phyloP scores from a whole-genome alignment of 92 coral and sea anemone genomes.

The Ricordea florida region DNA sequence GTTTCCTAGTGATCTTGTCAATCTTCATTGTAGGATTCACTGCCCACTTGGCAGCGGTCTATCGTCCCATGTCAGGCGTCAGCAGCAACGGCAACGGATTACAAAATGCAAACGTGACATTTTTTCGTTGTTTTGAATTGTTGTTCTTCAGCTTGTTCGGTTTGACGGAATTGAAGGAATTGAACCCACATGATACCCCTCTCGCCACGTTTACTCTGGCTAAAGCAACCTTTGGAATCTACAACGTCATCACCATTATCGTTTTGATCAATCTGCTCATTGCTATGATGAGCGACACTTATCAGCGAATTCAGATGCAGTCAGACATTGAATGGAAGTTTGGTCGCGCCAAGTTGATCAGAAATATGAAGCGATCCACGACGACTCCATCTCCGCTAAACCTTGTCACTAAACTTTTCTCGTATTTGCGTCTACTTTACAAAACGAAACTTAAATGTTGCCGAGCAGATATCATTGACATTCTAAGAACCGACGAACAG shows the following conservation, averaged over 20 bases:
- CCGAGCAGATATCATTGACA: conserved; percentile 90
- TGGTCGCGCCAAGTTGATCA: conserved; percentile 95
- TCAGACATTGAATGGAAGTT: conserved; percentile 99
- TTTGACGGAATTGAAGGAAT: conserved; percentile 61
- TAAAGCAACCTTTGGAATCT: conserved; percentile 85
- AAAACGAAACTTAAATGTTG: conserved; percentile 85
- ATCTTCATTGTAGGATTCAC: conserved; percentile 97
- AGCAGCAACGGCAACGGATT: conserved; percentile 14
- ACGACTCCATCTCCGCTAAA: conserved; percentile 98
- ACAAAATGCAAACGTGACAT: conserved; percentile 13
- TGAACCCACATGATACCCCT: conserved; percentile 40
- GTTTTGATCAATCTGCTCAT: conserved; percentile 93
- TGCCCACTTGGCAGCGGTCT: conserved; percentile 94
- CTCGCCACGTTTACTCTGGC: conserved; percentile 64
- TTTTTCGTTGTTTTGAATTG: conserved; percentile 78
- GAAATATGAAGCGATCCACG: conserved; percentile 98
- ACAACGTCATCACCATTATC: conserved; percentile 88
- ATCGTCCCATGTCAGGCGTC: conserved; percentile 67
- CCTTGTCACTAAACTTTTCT: conserved; percentile 81
- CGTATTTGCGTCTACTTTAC: conserved; percentile 69
- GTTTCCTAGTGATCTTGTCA: conserved; percentile 87
- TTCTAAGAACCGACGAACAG: conserved; percentile 86
- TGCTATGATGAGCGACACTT: conserved; percentile 99
- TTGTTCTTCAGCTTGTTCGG: conserved; percentile 95
- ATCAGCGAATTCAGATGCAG: conserved; percentile 94